Evolutionary conservation across 2,888 invertebrate species (phyloP), one percentile per base, ranked within the genome.

Genomic region (Lycia hirtaria): DNA sequence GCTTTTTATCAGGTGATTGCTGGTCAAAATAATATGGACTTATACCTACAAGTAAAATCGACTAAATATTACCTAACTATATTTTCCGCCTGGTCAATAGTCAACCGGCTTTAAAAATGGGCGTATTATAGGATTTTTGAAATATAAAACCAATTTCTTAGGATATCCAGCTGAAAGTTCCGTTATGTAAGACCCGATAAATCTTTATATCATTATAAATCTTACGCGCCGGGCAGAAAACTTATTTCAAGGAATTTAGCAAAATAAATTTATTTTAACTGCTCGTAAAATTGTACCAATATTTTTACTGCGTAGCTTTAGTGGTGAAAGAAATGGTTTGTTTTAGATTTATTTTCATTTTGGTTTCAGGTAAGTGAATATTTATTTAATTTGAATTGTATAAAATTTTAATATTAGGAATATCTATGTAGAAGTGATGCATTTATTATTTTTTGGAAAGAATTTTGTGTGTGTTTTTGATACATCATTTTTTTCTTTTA

Each of bases 221-320:
- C 52, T 43, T 17, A 24, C 41, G 15, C 20, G 57, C 48, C 4
- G 15, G 41, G 43, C 20, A 32, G 17, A 48, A 58, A 48, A 53
- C 48, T 15, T 38, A 58, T 48, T 30, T 43, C 43, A 48, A 17
- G 41, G 41, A 43, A 35, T 22, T 41, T 47, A 19, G 41, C 26
- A 30, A 52, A 48, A 57, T 57, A 52, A 37, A 58, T 58, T 53
- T 43, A 43, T 37, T 58, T 58, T 58, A 52, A 58, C 43, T 17
- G 33, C 56, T 15, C 51, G 40, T 51, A 51, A 56, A 45, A 45
- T 51, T 40, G 45, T 35, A 15, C 20, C 20, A 33, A 47, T 47
- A 35, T 22, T 47, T 35, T 35, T 35, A 33, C 32, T 20, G 19
- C 5, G 45, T 32, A 32, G 45, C 22, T 24, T 30, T 19, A 45